Evolutionary conservation across 2,888 invertebrate species (phyloP), one percentile per base, ranked within the genome.

Genomic region (Xylocampa areola): DNA sequence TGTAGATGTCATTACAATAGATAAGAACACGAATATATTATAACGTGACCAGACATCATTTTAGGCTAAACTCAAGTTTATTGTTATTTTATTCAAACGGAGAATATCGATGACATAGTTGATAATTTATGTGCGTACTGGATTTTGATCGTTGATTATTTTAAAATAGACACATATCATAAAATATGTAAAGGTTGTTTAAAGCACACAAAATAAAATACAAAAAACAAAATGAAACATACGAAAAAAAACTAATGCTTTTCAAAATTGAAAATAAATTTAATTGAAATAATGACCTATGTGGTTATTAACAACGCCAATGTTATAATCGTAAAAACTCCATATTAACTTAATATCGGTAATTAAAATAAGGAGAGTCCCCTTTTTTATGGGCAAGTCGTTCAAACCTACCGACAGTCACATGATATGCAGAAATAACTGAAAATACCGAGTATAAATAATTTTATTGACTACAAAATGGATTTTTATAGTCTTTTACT

Each of bases 1-100:
- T 19, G 73, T 55, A 36, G 23, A 59, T 13, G 66, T 70, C 45
- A 41, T 61, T 63, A 33, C 29, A 30, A 32, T 14, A 53, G 61
- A 73, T 73, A 73, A 73, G 64, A 23, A 70, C 41, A 39, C 7
- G 19, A 68, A 61, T 64, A 58, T 53, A 70, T 73, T 64, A 53
- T 39, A 60, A 51, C 44, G 61, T 44, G 50, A 47, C 39, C 13
- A 44, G 33, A 58, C 32, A 57, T 47, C 43, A 43, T 10, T 58
- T 55, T 44, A n/a, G 37, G 14, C 47, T 35, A 55, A 65, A 62
- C 51, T 60, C 39, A 54, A 63, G 44, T 68, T 70, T 68, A 67
- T 68, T 49, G 40, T 45, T 58, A 40, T 59, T 57, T 53, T 68
- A 73, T 73, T 68, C 43, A 52, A 71, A 62, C 53, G 13, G 7